Conservation (phyloP, 1,140 invertebrate genomes). For the Zaprionus africanus region DNA sequence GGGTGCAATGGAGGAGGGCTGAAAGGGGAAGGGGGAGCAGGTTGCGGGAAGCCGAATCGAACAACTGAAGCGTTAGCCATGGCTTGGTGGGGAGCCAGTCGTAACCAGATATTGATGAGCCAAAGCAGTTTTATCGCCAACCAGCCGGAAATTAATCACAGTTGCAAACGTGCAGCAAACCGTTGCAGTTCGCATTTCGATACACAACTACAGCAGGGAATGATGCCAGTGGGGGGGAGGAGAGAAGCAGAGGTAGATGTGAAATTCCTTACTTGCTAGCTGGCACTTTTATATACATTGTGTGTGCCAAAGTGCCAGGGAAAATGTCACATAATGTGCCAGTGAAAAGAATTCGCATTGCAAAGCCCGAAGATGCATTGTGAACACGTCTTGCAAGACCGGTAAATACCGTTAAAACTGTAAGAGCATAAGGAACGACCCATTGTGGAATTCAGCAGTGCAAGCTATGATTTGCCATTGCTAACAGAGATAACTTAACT, state of each 20-base stretch:
- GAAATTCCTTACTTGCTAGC: conserved; percentile 2
- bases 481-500: not conserved
- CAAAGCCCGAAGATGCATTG: not conserved
- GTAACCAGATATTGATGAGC: conserved; percentile 65
- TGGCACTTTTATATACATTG: not conserved
- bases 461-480: not conserved
- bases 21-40: not conserved
- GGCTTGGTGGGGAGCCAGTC: conserved; percentile 20
- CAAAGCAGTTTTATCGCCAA: conserved; percentile 61
- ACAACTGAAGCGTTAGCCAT: conserved; percentile 7
- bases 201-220: conserved; percentile 17
- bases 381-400: not conserved
- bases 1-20: not conserved
- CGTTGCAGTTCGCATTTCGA: conserved; percentile 34
- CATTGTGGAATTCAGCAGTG: not conserved
- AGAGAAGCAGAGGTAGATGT: not conserved
- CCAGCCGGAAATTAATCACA: conserved; percentile 63
- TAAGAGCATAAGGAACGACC: not conserved
- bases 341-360: conserved; percentile 1
- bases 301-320: not conserved
- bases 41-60: not conserved
- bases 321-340: conserved; percentile 4
- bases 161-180: conserved; percentile 53
- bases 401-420: conserved; percentile 2
- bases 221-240: not conserved